phyloP scores from a whole-genome alignment of 2,888 invertebrate species.

The Matsumyia berberina region DNA sequence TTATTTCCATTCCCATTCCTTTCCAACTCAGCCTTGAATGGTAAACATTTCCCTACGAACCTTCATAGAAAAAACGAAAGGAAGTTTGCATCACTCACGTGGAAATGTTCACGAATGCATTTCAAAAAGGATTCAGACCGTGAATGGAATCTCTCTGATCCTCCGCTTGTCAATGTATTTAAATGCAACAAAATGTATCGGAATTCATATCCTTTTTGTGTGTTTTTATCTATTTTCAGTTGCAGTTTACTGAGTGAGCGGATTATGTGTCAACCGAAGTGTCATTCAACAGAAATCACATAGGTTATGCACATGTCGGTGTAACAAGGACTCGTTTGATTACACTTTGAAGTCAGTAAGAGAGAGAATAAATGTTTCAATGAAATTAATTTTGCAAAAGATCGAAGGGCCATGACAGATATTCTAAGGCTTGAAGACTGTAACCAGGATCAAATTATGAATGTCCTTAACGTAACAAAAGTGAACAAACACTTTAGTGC shows the following conservation, averaged over 20 bases:
- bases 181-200: constrained; percentile 4
- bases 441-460: too few species aligned
- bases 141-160: constrained; percentile 3
- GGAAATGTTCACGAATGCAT: background rate
- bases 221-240: background rate
- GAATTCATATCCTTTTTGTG: background rate
- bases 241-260: background rate
- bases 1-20: background rate
- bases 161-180: background rate
- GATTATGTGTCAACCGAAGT: background rate
- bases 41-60: background rate
- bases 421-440: too few species aligned
- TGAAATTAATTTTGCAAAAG: too few species aligned
- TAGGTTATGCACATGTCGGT: background rate
- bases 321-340: background rate
- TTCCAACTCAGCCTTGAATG: background rate
- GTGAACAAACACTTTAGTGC: too few species aligned
- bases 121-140: constrained; percentile 3
- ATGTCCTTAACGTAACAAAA: too few species aligned
- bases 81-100: background rate
- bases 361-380: too few species aligned
- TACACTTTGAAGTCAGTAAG: background rate
- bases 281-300: constrained; percentile 1
- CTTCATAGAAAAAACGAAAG: background rate
- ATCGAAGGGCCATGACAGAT: too few species aligned